Evolutionary conservation across 2,888 invertebrate species (phyloP).

Genomic region (Ptilodon capucinus): DNA sequence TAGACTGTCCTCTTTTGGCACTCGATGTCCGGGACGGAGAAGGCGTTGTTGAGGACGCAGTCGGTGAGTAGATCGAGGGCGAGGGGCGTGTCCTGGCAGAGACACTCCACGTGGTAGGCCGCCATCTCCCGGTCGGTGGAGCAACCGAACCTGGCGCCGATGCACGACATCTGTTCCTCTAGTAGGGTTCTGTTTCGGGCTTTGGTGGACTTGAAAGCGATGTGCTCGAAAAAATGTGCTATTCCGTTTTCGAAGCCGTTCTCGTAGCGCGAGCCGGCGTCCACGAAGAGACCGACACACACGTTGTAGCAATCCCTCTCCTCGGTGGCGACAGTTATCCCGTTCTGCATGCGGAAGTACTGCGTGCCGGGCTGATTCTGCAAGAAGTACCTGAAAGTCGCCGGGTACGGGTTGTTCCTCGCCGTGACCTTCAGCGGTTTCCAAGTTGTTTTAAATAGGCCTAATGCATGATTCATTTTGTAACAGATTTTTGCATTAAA

Average conservation of each 20-base stretch:
- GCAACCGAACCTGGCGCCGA: slow-evolving; percentile 97
- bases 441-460: slow-evolving; percentile 23
- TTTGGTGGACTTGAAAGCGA: slow-evolving; percentile 83
- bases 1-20: slow-evolving; percentile 56
- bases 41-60: slow-evolving; percentile 92
- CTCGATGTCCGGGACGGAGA: slow-evolving; percentile 49
- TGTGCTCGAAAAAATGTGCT: slow-evolving; percentile 69
- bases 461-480: slow-evolving; percentile 34
- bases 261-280: slow-evolving; percentile 66
- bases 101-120: slow-evolving; percentile 97
- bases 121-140: slow-evolving; percentile 98
- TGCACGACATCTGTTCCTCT: slow-evolving; percentile 95
- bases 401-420: slow-evolving; percentile 83
- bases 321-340: slow-evolving; percentile 95
- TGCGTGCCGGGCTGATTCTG: slow-evolving; percentile 91
- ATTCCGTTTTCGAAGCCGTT: slow-evolving; percentile 54
- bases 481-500: no score
- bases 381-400: slow-evolving; percentile 52
- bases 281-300: slow-evolving; percentile 56
- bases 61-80: slow-evolving; percentile 96
- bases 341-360: slow-evolving; percentile 89
- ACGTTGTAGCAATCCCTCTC: slow-evolving; percentile 88
- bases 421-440: slow-evolving; percentile 67
- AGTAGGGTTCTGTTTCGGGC: slow-evolving; percentile 92
- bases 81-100: slow-evolving; percentile 91